Percentiles rank a stretch among this genome's conserved stretches.
phyloP scores from a whole-genome alignment of 2,113 vertebrate genomes.

The Chionodraco myersi region DNA sequence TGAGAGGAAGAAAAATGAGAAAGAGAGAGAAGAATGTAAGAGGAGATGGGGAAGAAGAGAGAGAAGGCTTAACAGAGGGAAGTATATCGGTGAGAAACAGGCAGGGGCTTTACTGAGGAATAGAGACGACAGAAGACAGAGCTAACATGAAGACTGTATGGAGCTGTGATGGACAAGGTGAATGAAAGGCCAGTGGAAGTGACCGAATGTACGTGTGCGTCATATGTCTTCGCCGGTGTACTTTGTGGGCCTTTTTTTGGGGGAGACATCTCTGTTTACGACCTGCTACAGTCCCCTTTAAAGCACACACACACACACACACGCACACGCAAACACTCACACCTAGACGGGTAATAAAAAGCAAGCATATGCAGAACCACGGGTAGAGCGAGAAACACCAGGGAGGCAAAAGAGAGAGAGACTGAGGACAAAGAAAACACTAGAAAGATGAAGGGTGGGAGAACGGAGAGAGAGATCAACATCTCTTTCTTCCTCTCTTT shows the following conservation, averaged over 20 bases:
- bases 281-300: slow-evolving; percentile 46
- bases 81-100: slow-evolving; percentile 51
- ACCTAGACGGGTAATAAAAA: slow-evolving; percentile 19
- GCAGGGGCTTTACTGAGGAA: slow-evolving; percentile 23
- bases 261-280: slow-evolving; percentile 37
- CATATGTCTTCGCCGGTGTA: slow-evolving; percentile 31
- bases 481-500: not conserved
- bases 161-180: slow-evolving; percentile 47
- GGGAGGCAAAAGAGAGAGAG: not conserved
- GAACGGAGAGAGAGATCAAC: slow-evolving; percentile 11
- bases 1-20: not conserved
- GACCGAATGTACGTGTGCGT: slow-evolving; percentile 31
- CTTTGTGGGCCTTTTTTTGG: slow-evolving; percentile 48
- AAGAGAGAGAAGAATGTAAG: not conserved
- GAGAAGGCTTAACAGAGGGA: slow-evolving; percentile 32
- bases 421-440: slow-evolving; percentile 23
- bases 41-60: not conserved
- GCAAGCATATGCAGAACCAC: slow-evolving; percentile 22
- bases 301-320: not conserved
- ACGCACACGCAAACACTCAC: not conserved
- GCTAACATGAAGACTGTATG: slow-evolving; percentile 14
- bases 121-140: slow-evolving; percentile 7
- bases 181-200: slow-evolving; percentile 37
- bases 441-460: slow-evolving; percentile 20
- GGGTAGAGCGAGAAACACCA: slow-evolving; percentile 3